phyloP scores from a whole-genome alignment of 2,113 vertebrate genomes.

The Nothocercus nigrocapillus region DNA sequence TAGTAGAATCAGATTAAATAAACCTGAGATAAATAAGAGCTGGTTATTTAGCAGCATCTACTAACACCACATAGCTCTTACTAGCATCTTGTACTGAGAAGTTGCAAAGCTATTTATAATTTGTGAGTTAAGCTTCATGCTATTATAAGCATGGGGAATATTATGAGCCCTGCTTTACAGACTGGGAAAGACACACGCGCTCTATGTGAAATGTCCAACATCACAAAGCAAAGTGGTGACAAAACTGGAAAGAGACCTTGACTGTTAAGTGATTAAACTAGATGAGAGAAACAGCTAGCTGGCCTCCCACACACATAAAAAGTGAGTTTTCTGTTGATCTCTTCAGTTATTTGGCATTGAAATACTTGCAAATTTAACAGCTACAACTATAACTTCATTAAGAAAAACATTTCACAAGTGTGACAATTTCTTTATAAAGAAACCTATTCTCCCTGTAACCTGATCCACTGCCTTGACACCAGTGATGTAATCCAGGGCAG shows the following conservation, averaged over 20 bases:
- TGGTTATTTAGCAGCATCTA: neutral
- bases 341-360: neutral
- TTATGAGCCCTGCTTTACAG: neutral
- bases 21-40: neutral
- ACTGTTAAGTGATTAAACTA: neutral
- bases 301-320: neutral
- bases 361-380: neutral
- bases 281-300: neutral
- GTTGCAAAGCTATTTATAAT: neutral
- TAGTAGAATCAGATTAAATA: neutral
- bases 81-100: neutral
- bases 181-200: fast-evolving
- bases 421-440: neutral
- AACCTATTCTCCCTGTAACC: neutral
- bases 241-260: neutral
- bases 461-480: neutral
- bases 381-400: slow-evolving; percentile 8
- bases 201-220: fast-evolving
- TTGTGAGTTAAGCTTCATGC: neutral
- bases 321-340: neutral
- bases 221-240: neutral
- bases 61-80: neutral
- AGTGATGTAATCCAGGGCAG: slow-evolving; percentile 55
- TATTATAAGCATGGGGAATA: neutral
- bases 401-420: neutral